These are phyloP conservation scores for Mormoops blainvillei DNA, from an alignment of 2,113 vertebrate species.

Conservation along the genomic window DNA sequence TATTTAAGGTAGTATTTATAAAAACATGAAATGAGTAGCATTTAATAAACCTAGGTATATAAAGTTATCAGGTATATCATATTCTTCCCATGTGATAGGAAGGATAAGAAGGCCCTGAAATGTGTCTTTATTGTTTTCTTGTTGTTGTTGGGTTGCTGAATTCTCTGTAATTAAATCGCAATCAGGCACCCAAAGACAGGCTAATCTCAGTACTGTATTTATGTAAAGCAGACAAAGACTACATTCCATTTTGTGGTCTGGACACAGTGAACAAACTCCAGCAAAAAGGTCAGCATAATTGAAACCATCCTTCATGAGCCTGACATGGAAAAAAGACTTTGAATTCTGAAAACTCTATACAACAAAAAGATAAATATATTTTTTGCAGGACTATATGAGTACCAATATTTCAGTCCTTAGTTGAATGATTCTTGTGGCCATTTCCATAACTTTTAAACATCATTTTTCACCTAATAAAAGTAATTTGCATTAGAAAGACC, in stretches of 20 bases:
- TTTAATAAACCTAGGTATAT: background rate
- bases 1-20: background rate
- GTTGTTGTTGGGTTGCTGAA: conserved; percentile 18
- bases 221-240: conserved; percentile 46
- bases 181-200: conserved; percentile 63
- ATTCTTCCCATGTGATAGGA: background rate
- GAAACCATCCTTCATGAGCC: conserved; percentile 18
- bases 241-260: conserved; percentile 52
- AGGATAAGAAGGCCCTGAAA: background rate
- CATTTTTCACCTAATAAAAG: conserved; percentile 43
- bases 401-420: background rate
- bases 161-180: conserved; percentile 69
- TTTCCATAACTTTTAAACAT: conserved; percentile 17
- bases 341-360: conserved; percentile 30
- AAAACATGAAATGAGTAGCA: background rate
- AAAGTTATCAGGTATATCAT: background rate
- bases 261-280: conserved; percentile 38
- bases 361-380: background rate
- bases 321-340: conserved; percentile 11
- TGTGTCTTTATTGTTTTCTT: background rate
- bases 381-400: background rate
- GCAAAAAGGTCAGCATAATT: background rate
- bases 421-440: background rate
- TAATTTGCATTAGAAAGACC: conserved; percentile 1
- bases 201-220: conserved; percentile 59